phyloP scores from a whole-genome alignment of 2,797 vertebrate genomes.

The Morus bassanus region DNA sequence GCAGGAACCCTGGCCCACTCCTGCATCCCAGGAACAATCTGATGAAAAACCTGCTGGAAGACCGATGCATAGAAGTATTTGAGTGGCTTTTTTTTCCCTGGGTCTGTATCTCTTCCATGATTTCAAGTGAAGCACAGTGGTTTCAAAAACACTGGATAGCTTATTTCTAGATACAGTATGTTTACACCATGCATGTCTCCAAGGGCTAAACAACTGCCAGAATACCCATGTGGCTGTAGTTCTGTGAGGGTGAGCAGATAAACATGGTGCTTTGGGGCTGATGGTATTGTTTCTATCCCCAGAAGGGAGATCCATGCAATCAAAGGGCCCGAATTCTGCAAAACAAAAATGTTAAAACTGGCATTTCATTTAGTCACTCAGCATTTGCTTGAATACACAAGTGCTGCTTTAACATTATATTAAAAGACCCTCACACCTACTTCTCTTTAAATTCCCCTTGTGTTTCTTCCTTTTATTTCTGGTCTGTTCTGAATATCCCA shows the following conservation, averaged over 20 bases:
- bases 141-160: not conserved
- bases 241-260: not conserved
- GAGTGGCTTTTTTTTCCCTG: fast-evolving
- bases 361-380: not conserved
- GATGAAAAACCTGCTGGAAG: not conserved
- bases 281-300: not conserved
- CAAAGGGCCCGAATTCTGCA: not conserved
- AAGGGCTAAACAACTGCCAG: not conserved
- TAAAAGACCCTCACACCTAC: not conserved
- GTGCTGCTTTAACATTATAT: not conserved
- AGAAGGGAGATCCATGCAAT: not conserved
- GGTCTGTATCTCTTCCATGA: not conserved
- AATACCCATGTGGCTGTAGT: not conserved
- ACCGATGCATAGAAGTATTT: not conserved
- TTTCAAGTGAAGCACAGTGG: not conserved
- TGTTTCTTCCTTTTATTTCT: not conserved
- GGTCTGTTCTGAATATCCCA: not conserved
- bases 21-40: not conserved
- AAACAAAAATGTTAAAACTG: not conserved
- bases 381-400: not conserved
- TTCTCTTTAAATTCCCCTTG: not conserved
- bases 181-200: not conserved
- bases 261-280: not conserved
- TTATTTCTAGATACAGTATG: not conserved
- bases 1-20: not conserved